These are phyloP conservation scores for Abrostola triplasia DNA, from an alignment of 2,888 invertebrate genomes.

Conservation along the genomic window DNA sequence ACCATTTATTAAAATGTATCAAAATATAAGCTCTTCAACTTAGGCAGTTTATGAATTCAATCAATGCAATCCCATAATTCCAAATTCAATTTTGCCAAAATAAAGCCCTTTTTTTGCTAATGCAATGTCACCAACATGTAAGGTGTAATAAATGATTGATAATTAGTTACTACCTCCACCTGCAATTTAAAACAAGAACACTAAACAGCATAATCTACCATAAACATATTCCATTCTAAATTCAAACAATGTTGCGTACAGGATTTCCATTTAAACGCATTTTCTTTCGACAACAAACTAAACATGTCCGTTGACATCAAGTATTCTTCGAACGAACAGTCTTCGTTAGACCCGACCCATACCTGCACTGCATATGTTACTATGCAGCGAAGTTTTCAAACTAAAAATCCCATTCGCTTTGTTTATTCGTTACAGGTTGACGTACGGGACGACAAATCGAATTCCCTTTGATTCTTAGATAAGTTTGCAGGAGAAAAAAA, in stretches of 20 bases:
- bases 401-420: conserved; percentile 77
- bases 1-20: too few relatives aligned
- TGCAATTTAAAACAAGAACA: background rate
- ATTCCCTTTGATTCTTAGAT: conserved; percentile 82
- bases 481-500: conserved; percentile 69
- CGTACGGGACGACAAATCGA: conserved; percentile 81
- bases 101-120: too few relatives aligned
- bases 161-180: background rate
- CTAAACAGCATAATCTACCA: background rate
- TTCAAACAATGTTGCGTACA: conserved; percentile 51
- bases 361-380: conserved; percentile 87
- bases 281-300: conserved; percentile 41
- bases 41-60: too few relatives aligned
- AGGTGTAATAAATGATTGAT: too few relatives aligned
- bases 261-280: conserved; percentile 37
- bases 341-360: conserved; percentile 83
- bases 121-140: too few relatives aligned
- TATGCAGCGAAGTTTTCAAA: conserved; percentile 73
- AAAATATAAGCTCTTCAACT: too few relatives aligned
- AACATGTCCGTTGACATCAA: conserved; percentile 74
- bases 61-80: too few relatives aligned
- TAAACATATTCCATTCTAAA: conserved; percentile 37
- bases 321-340: conserved; percentile 80
- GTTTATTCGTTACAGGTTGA: conserved; percentile 84
- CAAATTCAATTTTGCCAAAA: too few relatives aligned